Conservation (phyloP, 2,113 vertebrate species). For the Acanthochromis polyacanthus region DNA sequence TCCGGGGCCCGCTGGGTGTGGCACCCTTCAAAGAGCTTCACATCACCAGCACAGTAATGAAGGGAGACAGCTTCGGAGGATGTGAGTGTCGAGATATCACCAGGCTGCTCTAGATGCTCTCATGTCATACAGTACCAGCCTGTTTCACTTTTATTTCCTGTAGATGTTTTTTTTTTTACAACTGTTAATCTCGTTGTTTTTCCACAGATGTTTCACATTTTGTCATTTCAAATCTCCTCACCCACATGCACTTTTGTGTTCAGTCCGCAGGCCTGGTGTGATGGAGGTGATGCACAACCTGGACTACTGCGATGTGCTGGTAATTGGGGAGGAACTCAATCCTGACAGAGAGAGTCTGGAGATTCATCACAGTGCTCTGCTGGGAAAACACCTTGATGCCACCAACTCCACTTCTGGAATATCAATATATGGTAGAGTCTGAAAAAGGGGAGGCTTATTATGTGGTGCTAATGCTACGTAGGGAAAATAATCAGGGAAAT, state of each 20-base stretch:
- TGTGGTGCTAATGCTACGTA: background rate
- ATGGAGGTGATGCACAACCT: slow-evolving; percentile 95
- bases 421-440: slow-evolving; percentile 92
- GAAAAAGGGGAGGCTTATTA: no score
- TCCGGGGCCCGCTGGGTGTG: slow-evolving; percentile 88
- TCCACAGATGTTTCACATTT: background rate
- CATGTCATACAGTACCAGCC: background rate
- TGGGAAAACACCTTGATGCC: slow-evolving; percentile 93
- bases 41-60: slow-evolving; percentile 84
- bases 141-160: background rate
- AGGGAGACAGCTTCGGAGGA: slow-evolving; percentile 82
- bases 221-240: background rate
- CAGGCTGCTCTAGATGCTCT: background rate
- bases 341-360: slow-evolving; percentile 91
- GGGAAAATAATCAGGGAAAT: background rate
- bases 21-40: slow-evolving; percentile 89
- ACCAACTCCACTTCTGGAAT: slow-evolving; percentile 96
- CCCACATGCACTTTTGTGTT: background rate
- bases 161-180: background rate
- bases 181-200: no score
- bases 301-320: slow-evolving; percentile 96
- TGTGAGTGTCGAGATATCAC: slow-evolving; percentile 62
- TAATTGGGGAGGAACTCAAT: slow-evolving; percentile 91
- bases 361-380: slow-evolving; percentile 86
- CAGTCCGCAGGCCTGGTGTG: slow-evolving; percentile 85